Base-by-base conservation (phyloP, 2,888 invertebrate species). In the Sceliomorpha sp. region DNA sequence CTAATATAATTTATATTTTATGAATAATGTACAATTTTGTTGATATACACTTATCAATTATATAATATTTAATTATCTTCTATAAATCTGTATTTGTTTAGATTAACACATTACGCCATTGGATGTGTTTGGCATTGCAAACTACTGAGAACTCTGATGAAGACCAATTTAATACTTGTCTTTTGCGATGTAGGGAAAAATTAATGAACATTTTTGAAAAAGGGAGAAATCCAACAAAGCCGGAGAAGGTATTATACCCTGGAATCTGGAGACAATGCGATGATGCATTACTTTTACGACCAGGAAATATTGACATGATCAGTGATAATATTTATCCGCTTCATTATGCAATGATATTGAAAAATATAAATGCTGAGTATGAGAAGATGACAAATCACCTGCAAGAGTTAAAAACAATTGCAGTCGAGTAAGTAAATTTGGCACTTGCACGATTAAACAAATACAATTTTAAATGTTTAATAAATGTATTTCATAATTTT, bases 71-170 rank as follows among this genome's bases (percentile, higher is more conserved):
- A n/a, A n/a, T n/a, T n/a, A n/a, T n/a, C n/a, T n/a, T n/a, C n/a
- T n/a, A n/a, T n/a, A n/a, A n/a, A n/a, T n/a, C 7, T 27, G 26
- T 8, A n/a, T 9, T 42, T 15, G 34, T 82, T 9, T 75, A 95
- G 94, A 91, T 95, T 13, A 96, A 96, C 81, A 91, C 92, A 85
- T 89, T 95, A 39, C 91, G 95, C 0, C 92, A 93, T 76, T 90
- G 91, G 80, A 94, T 95, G 91, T 95, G 94, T 81, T 89, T 90
- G 69, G 91, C 92, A 76, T 89, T 95, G 78, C 90, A 20, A 17
- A 27, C 12, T 8, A n/a, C n/a, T n/a, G n/a, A n/a, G n/a, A n/a
- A n/a, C n/a, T n/a, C n/a, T n/a, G n/a, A n/a, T n/a, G n/a, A n/a
- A n/a, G n/a, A n/a, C n/a, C n/a, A n/a, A n/a, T n/a, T n/a, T n/a